Base-by-base conservation (phyloP, 2,797 vertebrate species). In the Melanotaenia nigrans region DNA sequence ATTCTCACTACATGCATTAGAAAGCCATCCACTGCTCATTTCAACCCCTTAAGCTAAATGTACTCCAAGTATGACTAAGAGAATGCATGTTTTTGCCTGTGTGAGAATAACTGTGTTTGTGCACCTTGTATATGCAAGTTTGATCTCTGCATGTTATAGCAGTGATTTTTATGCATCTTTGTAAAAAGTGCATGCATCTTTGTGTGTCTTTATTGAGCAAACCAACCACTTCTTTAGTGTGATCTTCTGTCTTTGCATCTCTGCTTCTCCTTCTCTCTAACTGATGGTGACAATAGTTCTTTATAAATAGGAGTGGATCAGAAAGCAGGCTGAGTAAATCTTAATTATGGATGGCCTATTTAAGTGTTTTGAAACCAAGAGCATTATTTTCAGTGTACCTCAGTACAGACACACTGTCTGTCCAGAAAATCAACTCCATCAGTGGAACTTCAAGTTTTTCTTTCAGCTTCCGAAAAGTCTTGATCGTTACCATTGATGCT, bases 331-430 rank as follows among this genome's bases (percentile, higher is more conserved):
- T 73, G 87, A 90, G 87, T 61, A 54, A 71, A 83, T 78, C 73
- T 92, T 91, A 90, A 92, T 92, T 93, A 93, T 91, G 86, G 85
- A 92, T 91, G 82, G 83, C 65, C 87, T 91, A 91, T 92, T 91
- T 88, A 90, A 67, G 57, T 0, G 35, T 57, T 13, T 67, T 67
- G 24, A 66, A 66, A 14, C 25, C 24, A 66, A 56, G 22, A 4
- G 14, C 16, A 20, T 65, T 22, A 25, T 40, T 66, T 42, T 30
- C 24, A 45, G 60, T 60, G 42, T 68, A 68, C 4, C 28, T 59
- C 2, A 68, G 32, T 49, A 59, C 42, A 1, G 66, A 60, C 2
- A 56, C 51, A 36, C 66, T 60, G 20, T 68, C 66, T 1, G 66
- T 68, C 32, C 66, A 68, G 16, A 60, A 68, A 1, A 51, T 10